Conservation (phyloP, 2,797 vertebrate species). For the Myioborus miniatus region DNA sequence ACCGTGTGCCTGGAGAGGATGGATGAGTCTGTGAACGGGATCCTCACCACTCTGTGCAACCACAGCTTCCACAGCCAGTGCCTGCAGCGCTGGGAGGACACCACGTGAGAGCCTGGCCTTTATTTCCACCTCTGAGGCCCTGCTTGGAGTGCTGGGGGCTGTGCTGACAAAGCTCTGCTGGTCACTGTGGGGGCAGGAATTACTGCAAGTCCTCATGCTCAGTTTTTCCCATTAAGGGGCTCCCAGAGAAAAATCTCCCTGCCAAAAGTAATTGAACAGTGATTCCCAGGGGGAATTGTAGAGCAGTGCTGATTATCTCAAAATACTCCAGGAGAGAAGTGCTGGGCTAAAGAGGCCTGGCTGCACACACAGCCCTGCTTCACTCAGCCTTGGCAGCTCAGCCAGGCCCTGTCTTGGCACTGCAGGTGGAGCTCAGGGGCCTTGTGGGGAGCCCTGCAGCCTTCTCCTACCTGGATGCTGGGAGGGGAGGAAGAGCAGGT, state of each 20-base stretch:
- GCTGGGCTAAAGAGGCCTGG: neutral
- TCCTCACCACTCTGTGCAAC: constrained; percentile 96
- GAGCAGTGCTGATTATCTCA: neutral
- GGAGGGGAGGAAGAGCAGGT: neutral
- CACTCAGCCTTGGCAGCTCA: neutral
- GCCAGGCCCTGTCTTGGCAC: neutral
- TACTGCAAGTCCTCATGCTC: neutral
- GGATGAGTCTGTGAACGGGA: neutral
- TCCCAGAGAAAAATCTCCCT: neutral
- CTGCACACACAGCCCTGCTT: neutral
- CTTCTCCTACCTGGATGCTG: neutral
- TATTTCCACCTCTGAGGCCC: neutral
- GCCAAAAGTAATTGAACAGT: neutral
- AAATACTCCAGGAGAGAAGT: neutral
- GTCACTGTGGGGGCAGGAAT: neutral
- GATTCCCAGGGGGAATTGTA: neutral
- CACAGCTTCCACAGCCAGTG: constrained; percentile 99
- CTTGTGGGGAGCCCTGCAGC: neutral
- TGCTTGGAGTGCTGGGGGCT: neutral
- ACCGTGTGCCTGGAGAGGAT: constrained; percentile 77
- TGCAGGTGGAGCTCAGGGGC: neutral
- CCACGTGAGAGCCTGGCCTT: constrained; percentile 83
- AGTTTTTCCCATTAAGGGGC: neutral
- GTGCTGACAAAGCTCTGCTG: constrained; percentile 10
- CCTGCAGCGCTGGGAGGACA: constrained; percentile 97